Evolutionary conservation across 2,888 invertebrate species (phyloP).

Genomic region (Serrognathus titanus): DNA sequence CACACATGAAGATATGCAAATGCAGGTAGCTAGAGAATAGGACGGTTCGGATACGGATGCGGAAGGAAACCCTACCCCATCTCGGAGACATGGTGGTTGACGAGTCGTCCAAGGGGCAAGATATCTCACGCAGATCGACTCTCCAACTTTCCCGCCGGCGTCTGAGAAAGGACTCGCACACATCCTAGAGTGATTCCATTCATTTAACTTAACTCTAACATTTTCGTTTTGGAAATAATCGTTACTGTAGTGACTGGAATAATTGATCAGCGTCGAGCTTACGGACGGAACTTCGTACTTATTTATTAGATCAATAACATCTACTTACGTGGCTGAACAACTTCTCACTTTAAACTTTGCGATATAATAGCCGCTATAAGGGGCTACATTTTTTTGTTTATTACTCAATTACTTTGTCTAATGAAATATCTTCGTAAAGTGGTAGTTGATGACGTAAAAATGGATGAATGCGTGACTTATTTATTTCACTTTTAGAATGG

Average conservation of each 20-base stretch:
- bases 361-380: neutral
- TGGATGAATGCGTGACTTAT: no score
- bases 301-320: conserved; percentile 19
- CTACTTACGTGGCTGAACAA: conserved; percentile 14
- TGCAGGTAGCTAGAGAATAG: conserved; percentile 17
- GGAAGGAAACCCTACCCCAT: conserved; percentile 30
- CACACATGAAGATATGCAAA: conserved; percentile 32
- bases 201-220: neutral
- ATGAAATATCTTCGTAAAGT: no score
- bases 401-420: no score
- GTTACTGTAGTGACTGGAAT: neutral
- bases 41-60: conserved; percentile 17
- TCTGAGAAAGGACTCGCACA: neutral
- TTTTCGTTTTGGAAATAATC: neutral
- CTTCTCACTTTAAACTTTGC: conserved; percentile 17
- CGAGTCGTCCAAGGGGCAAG: conserved; percentile 33
- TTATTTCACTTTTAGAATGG: no score
- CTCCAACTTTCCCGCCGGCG: conserved; percentile 3
- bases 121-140: conserved; percentile 45
- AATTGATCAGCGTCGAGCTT: neutral
- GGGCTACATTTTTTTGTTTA: no score
- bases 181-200: neutral
- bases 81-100: conserved; percentile 43
- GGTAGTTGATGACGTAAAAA: no score
- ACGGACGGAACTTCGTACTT: neutral